phyloP scores from a whole-genome alignment of 1,140 invertebrate species.

The Lysiphlebus fabarum region DNA sequence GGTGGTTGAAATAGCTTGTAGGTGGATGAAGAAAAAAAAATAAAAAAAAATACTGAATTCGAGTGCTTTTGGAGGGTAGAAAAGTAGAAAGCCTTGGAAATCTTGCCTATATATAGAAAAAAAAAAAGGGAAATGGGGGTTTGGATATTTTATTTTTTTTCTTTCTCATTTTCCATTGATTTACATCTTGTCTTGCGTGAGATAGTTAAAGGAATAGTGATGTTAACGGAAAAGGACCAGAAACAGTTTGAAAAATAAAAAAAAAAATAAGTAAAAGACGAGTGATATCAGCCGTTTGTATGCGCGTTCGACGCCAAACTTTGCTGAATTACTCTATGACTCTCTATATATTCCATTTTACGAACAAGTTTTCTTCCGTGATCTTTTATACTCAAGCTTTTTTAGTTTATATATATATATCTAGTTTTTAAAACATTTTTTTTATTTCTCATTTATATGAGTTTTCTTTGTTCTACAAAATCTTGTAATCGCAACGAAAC shows the following conservation, averaged over 20 bases:
- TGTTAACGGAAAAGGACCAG: conserved; percentile 14
- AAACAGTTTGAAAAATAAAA: conserved; percentile 19
- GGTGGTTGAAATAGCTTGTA: not conserved
- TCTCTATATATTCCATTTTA: conserved; percentile 39
- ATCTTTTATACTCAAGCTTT: conserved; percentile 32
- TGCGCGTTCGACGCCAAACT: conserved; percentile 51
- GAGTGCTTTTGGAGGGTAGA: conserved; percentile 21
- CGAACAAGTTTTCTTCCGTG: conserved; percentile 22
- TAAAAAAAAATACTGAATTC: conserved; percentile 1
- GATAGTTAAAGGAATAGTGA: not conserved
- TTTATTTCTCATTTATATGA: too few relatives aligned
- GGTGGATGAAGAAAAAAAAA: conserved; percentile 18
- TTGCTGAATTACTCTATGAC: conserved; percentile 53
- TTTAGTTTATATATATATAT: not conserved
- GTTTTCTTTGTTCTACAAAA: too few relatives aligned
- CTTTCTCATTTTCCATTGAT: conserved; percentile 53
- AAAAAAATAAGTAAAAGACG: conserved; percentile 24
- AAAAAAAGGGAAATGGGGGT: too few relatives aligned
- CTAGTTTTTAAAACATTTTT: too few relatives aligned
- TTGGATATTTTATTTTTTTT: conserved; percentile 35
- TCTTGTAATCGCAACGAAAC: too few relatives aligned
- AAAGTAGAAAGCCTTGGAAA: conserved; percentile 29
- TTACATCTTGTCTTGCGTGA: conserved; percentile 49
- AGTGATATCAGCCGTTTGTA: conserved; percentile 53
- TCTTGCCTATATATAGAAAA: conserved; percentile 24